Evolutionary conservation across 2,888 invertebrate species (phyloP).

Genomic region (Sabatieria punctata): DNA sequence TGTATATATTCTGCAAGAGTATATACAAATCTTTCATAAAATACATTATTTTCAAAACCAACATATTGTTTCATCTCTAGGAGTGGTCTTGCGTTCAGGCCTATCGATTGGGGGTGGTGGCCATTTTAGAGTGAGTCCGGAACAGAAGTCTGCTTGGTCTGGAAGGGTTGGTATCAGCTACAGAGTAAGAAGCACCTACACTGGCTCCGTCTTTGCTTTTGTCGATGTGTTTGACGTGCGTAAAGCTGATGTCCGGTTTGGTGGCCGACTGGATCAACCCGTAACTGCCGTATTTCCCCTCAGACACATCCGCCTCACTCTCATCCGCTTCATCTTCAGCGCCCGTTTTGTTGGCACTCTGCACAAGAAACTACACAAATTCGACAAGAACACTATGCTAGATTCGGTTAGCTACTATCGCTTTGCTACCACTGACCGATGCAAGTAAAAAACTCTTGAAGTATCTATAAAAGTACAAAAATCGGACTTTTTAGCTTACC

Average conservation of each 20-base stretch:
- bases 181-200: too few relatives aligned
- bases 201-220: slow-evolving; percentile 14
- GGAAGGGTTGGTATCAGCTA: too few relatives aligned
- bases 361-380: slow-evolving; percentile 12
- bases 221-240: slow-evolving; percentile 33
- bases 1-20: too few relatives aligned
- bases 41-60: background rate
- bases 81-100: background rate
- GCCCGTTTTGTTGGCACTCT: slow-evolving; percentile 38
- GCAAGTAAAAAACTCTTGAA: background rate
- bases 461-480: background rate
- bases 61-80: background rate
- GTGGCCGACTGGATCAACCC: slow-evolving; percentile 49
- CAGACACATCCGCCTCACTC: slow-evolving; percentile 41
- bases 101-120: too few relatives aligned
- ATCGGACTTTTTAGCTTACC: too few relatives aligned
- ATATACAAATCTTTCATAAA: too few relatives aligned
- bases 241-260: slow-evolving; percentile 43
- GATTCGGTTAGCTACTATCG: background rate
- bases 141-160: too few relatives aligned
- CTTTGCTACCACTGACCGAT: background rate
- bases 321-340: slow-evolving; percentile 29
- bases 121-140: too few relatives aligned
- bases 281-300: slow-evolving; percentile 58
- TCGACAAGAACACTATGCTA: background rate